phyloP scores from a whole-genome alignment of 2,113 vertebrate genomes.

The Sigmodon hispidus region DNA sequence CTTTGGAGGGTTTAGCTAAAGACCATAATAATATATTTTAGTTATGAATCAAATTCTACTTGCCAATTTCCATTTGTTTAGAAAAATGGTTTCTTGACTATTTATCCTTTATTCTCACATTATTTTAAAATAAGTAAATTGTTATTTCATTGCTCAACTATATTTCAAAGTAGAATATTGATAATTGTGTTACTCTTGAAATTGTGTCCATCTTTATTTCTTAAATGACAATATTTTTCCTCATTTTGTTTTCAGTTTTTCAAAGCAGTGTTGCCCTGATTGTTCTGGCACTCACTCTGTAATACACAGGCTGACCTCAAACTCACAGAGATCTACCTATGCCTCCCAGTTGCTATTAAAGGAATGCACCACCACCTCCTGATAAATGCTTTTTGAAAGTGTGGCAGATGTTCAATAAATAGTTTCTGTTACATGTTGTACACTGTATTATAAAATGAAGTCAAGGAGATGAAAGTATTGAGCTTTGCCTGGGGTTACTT shows the following conservation, averaged over 20 bases:
- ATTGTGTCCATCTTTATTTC: not conserved
- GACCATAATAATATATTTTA: not conserved
- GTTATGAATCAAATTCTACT: not conserved
- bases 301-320: not conserved
- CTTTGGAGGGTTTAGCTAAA: too few relatives aligned
- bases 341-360: not conserved
- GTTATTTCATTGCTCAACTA: not conserved
- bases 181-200: not conserved
- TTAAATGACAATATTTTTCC: not conserved
- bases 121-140: not conserved
- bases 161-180: not conserved
- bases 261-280: not conserved
- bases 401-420: not conserved
- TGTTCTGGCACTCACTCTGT: not conserved
- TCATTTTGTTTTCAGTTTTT: not conserved
- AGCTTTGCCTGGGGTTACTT: not conserved
- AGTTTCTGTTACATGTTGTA: not conserved
- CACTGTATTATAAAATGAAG: not conserved
- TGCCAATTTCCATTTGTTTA: constrained; percentile 16
- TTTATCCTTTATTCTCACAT: not conserved
- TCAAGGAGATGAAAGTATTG: not conserved
- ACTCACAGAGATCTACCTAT: not conserved
- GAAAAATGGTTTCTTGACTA: not conserved
- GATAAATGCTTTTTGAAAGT: not conserved
- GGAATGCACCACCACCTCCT: not conserved